Evolutionary conservation across 1,140 invertebrate species (phyloP), one percentile per base, ranked within the genome.

Genomic region (Tetramorium alpestre): DNA sequence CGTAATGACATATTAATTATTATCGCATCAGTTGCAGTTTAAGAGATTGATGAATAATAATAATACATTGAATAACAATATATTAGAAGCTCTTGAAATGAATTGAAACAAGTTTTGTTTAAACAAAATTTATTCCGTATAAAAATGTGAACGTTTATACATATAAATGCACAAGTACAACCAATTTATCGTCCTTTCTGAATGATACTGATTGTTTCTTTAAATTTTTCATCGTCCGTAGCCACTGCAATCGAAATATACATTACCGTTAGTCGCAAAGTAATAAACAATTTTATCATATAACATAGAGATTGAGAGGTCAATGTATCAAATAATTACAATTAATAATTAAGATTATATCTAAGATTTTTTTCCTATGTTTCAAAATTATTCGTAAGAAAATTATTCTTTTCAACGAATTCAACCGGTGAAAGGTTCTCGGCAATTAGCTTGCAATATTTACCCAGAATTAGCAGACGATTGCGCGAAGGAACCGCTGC

Each of bases 381-480:
- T 41, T 56, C 22, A 25, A 25, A 60, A 25, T 25, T 56, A 56
- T n/a, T n/a, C 18, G 51, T n/a, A 56, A 56, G n/a, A 18, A 22
- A 22, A 22, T 22, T 22, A 22, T 28, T 33, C 2, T 44, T 22
- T 62, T 47, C 7, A 47, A 77, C 4, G 10, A 28, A 18, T 4
- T 54, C 51, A 10, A 78, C 3, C 0, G 4, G 0, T 16, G 5
- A 6, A 28, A 60, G 41, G 22, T 44, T 56, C 13, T 28, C 1
- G 0, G 25, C n/a, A 62, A 62, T 33, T 16, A 16, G 47, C 33
- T 54, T 16, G 28, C 7, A 22, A 65, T 84, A 78, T 81, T 90
- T 88, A 92, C 89, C 88, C 90, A 33, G 88, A 10, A 67, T 82
- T 87, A 11, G 90, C 73, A 11, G 33, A 86, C 0, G 90, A 82